Percentiles rank a stretch among this genome's conserved stretches.
Conservation (phyloP, 1,140 invertebrate genomes). For the Callitettix versicolor region DNA sequence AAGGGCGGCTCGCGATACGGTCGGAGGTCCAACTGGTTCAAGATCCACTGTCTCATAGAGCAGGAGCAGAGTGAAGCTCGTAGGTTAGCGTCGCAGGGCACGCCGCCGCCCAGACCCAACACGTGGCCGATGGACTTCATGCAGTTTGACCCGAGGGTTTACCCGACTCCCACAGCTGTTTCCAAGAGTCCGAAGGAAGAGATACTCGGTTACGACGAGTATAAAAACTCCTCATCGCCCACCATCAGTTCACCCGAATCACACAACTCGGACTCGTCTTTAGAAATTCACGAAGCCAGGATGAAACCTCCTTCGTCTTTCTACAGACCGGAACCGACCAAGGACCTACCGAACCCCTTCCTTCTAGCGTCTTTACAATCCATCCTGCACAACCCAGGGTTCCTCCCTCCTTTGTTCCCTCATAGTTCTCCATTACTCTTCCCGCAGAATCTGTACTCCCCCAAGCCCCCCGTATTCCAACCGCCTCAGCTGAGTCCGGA, state of each 20-base stretch:
- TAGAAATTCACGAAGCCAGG: conserved; percentile 45
- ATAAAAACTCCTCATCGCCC: conserved; percentile 41
- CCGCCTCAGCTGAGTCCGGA: conserved; percentile 31
- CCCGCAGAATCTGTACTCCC: conserved; percentile 7
- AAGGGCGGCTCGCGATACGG: conserved; percentile 48
- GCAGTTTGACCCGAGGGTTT: conserved; percentile 28
- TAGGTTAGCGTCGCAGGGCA: background rate
- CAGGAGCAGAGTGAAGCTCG: conserved; percentile 33
- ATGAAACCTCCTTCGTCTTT: conserved; percentile 22
- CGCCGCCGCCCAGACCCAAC: background rate
- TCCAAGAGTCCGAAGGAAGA: conserved; percentile 40
- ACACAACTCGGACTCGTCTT: conserved; percentile 60
- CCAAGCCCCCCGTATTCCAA: conserved; percentile 8
- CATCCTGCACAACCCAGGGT: conserved; percentile 10
- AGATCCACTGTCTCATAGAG: conserved; percentile 47
- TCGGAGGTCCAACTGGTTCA: conserved; percentile 47
- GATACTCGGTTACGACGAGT: conserved; percentile 43
- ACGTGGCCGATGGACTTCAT: background rate
- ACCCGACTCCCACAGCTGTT: conserved; percentile 30
- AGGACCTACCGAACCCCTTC: conserved; percentile 30
- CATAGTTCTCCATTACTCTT: conserved; percentile 7
- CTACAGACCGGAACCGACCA: conserved; percentile 29
- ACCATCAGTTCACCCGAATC: conserved; percentile 64
- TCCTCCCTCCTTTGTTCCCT: conserved; percentile 10
- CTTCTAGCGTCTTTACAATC: conserved; percentile 22